Base-by-base conservation (phyloP, 1,140 invertebrate species). In the Macrocentrus cingulum region DNA sequence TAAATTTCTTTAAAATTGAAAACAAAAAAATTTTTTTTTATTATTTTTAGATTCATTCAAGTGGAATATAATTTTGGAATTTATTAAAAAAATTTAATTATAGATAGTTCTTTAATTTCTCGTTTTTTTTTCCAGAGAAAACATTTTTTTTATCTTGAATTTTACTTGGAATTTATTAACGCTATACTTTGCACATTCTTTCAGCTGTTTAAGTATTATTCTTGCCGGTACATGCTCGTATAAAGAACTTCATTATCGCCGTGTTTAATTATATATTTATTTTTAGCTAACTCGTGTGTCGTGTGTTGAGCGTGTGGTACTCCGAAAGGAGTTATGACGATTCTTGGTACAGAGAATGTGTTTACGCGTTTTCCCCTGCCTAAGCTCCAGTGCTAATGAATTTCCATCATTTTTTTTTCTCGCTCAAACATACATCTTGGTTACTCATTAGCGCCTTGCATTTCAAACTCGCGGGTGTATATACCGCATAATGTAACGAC, bases 241-340 rank as follows among this genome's bases (percentile, higher is more conserved):
- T 74, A 75, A 76, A 74, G 67, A 71, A 70, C 65, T 74, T 72
- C 69, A 72, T 77, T 76, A 74, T 77, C 68, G 66, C 66, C 66
- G 57, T 64, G 67, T 76, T 75, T 75, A 77, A 75, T 76, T 75
- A 76, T 71, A 72, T 70, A 74, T 72, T 75, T 75, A 77, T 77
- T 77, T 77, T 76, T 69, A 74, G 32, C 22, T 11, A 7, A 23
- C 51, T 48, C n/a, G 18, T 16, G 15, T 34, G 20, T 56, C n/a
- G 44, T n/a, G n/a, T n/a, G n/a, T 18, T 48, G 23, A 15, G 20
- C 32, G 41, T 20, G 19, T 39, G 9, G 32, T 74, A 70, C 66
- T 46, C 58, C 59, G 67, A 74, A 76, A 66, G 63, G 62, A 75
- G 69, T 75, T 76, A 75, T 68, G 70, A 65, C 67, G 67, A 75